These are phyloP conservation scores for Lacanobia wlatinum DNA, from an alignment of 2,888 invertebrate genomes.

Conservation along the genomic window DNA sequence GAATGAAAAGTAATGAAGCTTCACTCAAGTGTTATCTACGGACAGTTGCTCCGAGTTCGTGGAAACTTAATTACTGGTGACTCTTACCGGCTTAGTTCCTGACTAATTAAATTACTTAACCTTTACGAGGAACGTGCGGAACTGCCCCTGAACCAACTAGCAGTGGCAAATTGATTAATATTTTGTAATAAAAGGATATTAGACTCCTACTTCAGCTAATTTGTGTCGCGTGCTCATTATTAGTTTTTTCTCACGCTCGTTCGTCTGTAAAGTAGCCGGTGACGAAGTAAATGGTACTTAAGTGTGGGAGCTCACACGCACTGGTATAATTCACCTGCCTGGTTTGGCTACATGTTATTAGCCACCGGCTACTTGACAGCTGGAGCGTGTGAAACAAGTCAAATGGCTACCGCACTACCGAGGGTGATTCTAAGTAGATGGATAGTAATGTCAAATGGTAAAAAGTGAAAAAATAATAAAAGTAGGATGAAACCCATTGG, in stretches of 20 bases:
- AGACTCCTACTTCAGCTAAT: neutral
- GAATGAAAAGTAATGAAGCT: constrained; percentile 5
- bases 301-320: constrained; percentile 1
- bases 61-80: constrained; percentile 24
- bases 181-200: neutral
- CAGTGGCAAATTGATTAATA: neutral
- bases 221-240: neutral
- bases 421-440: too few relatives aligned
- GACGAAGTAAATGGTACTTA: neutral
- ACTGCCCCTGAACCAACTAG: neutral
- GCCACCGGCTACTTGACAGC: neutral
- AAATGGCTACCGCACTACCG: neutral
- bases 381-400: neutral
- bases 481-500: too few relatives aligned
- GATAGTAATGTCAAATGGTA: too few relatives aligned
- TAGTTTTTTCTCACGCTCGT: neutral
- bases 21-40: neutral
- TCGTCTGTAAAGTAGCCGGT: neutral
- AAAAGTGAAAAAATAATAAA: too few relatives aligned
- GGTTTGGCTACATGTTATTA: neutral
- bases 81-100: neutral
- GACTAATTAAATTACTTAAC: constrained; percentile 9
- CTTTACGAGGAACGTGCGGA: too few relatives aligned
- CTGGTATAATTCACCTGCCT: neutral
- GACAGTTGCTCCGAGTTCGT: neutral